Base-by-base conservation (phyloP, 53 echinoderm and acorn worm species). In the Holothuria leucospilota region DNA sequence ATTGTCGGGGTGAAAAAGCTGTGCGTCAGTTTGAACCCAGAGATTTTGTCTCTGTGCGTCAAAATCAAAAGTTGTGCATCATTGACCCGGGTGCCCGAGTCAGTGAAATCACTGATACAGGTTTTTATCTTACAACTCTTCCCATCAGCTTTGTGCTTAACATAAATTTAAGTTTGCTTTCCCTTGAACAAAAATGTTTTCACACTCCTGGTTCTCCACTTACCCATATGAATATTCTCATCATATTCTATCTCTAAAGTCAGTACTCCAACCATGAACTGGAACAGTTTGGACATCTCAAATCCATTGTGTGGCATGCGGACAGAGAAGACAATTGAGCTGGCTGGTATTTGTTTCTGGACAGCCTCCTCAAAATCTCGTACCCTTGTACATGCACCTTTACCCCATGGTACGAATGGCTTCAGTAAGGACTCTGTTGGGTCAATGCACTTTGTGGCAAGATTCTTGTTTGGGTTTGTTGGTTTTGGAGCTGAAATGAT, bases 381-480 rank as follows among this genome's bases (percentile, higher is more conserved):
- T 20, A 98, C 92, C 82, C 93, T 98, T 38, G 90, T 73, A 39
- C 98, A 98, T 38, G 69, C 90, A 30, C 88, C 16, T 13, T 90
- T 86, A 8, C 95, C 98, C 72, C 91, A 86, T 20, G 98, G 98
- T 26, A 64, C 61, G 34, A 93, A 95, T 72, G 91, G 90, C 69
- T 82, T 78, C 39, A 86, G 87, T 14, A 90, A 87, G 81, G 85
- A 90, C 68, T 82, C 72, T 82, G 91, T 75, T 18, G 86, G 90
- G 93, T 98, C 98, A 67, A 98, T 77, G 82, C 98, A 98, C 84
- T 95, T 98, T 56, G 95, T 92, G 38, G 92, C 88, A 20, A 98
- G 89, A 85, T 90, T 89, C 40, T 59, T 90, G 80, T 80, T 66
- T 21, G 95, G 91, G 18, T 85, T 71, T 5, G 98, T 91, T 8